These are phyloP conservation scores for Dynastes hyllus DNA, from an alignment of 2,888 invertebrate species.

Conservation along the genomic window DNA sequence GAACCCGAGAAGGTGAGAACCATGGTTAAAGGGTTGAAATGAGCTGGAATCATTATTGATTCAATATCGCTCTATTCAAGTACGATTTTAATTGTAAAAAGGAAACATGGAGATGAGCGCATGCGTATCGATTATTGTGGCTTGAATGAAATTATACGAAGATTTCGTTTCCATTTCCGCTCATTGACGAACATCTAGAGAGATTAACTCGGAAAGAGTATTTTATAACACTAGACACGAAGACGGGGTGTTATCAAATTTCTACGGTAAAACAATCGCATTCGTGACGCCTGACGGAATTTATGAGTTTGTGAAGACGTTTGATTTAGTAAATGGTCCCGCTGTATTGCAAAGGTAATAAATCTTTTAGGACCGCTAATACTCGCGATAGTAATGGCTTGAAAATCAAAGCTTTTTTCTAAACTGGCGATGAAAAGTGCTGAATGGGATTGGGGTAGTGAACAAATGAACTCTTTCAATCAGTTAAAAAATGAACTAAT, in stretches of 20 bases:
- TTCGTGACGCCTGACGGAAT: slow-evolving; percentile 63
- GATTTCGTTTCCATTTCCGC: too few relatives aligned
- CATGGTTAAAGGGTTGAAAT: neutral
- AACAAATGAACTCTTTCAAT: neutral
- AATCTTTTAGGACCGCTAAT: neutral
- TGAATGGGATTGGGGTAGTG: neutral
- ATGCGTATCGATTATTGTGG: too few relatives aligned
- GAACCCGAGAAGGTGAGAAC: neutral
- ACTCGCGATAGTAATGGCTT: neutral
- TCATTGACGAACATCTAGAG: too few relatives aligned
- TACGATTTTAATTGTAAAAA: slow-evolving; percentile 54
- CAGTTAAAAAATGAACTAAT: neutral
- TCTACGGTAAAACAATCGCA: slow-evolving; percentile 59
- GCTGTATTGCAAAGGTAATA: neutral
- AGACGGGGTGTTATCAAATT: slow-evolving; percentile 49
- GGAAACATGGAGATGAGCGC: slow-evolving; percentile 57
- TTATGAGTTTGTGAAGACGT: slow-evolving; percentile 62
- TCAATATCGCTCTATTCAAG: slow-evolving; percentile 59
- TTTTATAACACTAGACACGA: too few relatives aligned
- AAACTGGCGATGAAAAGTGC: neutral
- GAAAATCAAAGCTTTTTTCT: slow-evolving; percentile 53
- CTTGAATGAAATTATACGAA: slow-evolving; percentile 18
- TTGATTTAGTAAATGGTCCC: slow-evolving; percentile 55
- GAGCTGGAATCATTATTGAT: slow-evolving; percentile 37
- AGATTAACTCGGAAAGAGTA: too few relatives aligned